phyloP scores from a whole-genome alignment of 2,888 invertebrate species.

The Tipula helvola region DNA sequence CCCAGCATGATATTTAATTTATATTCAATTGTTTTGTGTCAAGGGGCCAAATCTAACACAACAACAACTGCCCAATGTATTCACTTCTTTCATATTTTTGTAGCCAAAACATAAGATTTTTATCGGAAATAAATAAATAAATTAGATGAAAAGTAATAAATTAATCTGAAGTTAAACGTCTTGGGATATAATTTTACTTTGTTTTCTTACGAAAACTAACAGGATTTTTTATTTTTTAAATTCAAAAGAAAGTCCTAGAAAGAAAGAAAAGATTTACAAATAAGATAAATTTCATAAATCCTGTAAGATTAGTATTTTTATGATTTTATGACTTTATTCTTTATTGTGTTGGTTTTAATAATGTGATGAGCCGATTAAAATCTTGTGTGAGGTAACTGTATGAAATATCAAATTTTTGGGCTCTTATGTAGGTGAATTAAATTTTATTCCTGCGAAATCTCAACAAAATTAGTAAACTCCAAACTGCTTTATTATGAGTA shows the following conservation, averaged over 20 bases:
- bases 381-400: neutral
- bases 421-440: neutral
- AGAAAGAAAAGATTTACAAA: neutral
- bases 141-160: neutral
- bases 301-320: neutral
- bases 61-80: neutral
- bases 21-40: neutral
- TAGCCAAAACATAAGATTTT: neutral
- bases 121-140: constrained; percentile 4
- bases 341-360: neutral
- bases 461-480: neutral
- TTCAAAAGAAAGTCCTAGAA: neutral
- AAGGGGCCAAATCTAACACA: neutral
- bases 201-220: neutral
- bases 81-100: neutral
- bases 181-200: neutral
- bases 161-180: neutral
- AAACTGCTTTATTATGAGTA: neutral
- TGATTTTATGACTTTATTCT: constrained; percentile 7
- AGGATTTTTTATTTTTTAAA: neutral
- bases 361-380: neutral
- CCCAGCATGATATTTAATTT: neutral
- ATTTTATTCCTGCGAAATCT: neutral
- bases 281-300: constrained; percentile 7
- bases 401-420: neutral